Percentiles rank a stretch among this genome's conserved stretches.
phyloP scores from a whole-genome alignment of 2,113 vertebrate species.

The Chrysemys picta region DNA sequence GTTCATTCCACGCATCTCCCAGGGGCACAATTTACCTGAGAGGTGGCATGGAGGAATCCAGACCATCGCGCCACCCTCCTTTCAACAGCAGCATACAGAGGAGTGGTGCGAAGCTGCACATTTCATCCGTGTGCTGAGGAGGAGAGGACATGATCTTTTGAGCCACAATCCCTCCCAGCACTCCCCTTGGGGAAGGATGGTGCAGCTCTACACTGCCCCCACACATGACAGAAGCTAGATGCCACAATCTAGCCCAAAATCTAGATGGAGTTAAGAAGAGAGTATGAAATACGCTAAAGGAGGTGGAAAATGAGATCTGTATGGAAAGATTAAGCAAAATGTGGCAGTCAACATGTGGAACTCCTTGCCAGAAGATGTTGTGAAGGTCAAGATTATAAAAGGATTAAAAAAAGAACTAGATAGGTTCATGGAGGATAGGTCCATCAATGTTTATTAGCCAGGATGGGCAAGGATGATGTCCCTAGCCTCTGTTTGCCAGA shows the following conservation, averaged over 20 bases:
- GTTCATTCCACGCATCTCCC: background rate
- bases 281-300: background rate
- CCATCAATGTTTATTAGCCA: too few species aligned
- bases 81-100: background rate
- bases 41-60: background rate
- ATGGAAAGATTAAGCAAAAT: background rate
- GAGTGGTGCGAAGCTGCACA: background rate
- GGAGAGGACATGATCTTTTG: background rate
- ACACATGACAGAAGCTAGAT: slow-evolving; percentile 1
- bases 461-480: too few species aligned
- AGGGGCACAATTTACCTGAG: background rate
- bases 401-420: too few species aligned
- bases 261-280: background rate
- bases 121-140: background rate
- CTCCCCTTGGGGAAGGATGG: background rate
- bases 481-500: too few species aligned
- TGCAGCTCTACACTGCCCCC: background rate
- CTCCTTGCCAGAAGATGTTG: too few species aligned
- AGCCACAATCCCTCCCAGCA: background rate
- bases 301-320: background rate
- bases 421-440: too few species aligned
- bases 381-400: too few species aligned
- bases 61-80: background rate
- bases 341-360: background rate
- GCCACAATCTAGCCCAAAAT: background rate